Conservation (phyloP, 2,888 invertebrate species). For the Tenthredo notha region DNA sequence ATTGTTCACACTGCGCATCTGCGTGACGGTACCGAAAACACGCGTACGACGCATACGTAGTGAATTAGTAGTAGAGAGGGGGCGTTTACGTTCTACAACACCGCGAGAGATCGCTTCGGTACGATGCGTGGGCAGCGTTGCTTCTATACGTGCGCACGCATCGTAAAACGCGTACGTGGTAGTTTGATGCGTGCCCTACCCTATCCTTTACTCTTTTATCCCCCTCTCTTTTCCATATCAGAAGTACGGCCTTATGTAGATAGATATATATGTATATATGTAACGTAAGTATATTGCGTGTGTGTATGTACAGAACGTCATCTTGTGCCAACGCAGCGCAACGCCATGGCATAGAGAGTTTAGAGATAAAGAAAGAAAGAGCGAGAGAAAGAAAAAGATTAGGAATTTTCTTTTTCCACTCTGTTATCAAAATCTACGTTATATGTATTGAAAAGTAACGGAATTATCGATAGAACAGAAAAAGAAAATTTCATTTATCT, state of each 20-base stretch:
- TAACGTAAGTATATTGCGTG: background rate
- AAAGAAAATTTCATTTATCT: no score
- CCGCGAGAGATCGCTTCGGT: conserved; percentile 12
- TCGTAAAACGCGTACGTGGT: conserved; percentile 12
- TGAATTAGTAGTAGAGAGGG: background rate
- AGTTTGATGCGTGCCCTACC: conserved; percentile 36
- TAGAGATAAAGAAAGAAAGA: background rate
- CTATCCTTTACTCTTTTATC: background rate
- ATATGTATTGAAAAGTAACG: no score
- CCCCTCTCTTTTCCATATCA: background rate
- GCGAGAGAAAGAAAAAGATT: background rate
- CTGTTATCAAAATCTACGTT: no score
- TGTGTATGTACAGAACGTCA: background rate
- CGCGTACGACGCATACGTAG: background rate
- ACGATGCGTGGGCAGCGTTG: conserved; percentile 34
- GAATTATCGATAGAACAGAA: no score
- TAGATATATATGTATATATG: background rate
- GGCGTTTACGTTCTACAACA: background rate
- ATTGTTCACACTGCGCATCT: background rate
- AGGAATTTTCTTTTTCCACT: no score
- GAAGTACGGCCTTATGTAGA: background rate
- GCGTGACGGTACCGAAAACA: background rate
- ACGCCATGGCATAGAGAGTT: background rate
- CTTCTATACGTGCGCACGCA: conserved; percentile 17
- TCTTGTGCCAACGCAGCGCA: conserved; percentile 10